A percentile compares a stretch with the other conserved stretches of the same genome.
Conservation (phyloP, 2,113 vertebrate species). For the Syngnathus floridae region DNA sequence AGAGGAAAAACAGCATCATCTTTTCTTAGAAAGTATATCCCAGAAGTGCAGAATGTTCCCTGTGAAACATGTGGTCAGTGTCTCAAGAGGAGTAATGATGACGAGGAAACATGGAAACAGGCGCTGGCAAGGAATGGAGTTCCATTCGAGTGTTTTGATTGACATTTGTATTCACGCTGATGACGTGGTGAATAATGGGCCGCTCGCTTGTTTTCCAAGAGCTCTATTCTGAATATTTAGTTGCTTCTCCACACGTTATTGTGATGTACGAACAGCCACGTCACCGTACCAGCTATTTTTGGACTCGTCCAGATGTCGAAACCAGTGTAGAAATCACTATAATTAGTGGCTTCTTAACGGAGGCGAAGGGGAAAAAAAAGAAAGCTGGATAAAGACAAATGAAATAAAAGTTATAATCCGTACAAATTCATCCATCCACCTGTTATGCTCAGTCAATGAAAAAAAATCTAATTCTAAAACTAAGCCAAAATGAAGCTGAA, state of each 20-base stretch:
- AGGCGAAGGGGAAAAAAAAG: neutral
- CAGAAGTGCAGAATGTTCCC: conserved; percentile 7
- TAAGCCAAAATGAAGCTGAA: too few species aligned
- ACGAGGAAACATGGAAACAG: neutral
- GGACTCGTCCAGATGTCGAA: conserved; percentile 9
- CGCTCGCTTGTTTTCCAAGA: neutral
- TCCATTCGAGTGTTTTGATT: neutral
- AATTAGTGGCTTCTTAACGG: neutral
- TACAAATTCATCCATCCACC: too few species aligned
- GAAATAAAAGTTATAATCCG: too few species aligned
- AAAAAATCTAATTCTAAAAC: too few species aligned
- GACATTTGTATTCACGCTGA: conserved; percentile 1
- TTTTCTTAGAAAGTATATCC: conserved; percentile 11
- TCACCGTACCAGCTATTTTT: conserved; percentile 12
- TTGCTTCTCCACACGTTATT: conserved; percentile 28
- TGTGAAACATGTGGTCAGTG: conserved; percentile 5
- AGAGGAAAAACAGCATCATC: conserved; percentile 1
- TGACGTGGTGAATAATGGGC: neutral
- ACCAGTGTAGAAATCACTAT: neutral
- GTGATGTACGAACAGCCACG: conserved; percentile 14
- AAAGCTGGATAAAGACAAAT: too few species aligned
- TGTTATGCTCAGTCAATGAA: too few species aligned
- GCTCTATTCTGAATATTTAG: conserved; percentile 44
- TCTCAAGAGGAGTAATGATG: neutral
- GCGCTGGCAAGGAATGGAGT: neutral